Evolutionary conservation across 1,140 invertebrate species (phyloP).

Genomic region (Polyergus mexicanus): DNA sequence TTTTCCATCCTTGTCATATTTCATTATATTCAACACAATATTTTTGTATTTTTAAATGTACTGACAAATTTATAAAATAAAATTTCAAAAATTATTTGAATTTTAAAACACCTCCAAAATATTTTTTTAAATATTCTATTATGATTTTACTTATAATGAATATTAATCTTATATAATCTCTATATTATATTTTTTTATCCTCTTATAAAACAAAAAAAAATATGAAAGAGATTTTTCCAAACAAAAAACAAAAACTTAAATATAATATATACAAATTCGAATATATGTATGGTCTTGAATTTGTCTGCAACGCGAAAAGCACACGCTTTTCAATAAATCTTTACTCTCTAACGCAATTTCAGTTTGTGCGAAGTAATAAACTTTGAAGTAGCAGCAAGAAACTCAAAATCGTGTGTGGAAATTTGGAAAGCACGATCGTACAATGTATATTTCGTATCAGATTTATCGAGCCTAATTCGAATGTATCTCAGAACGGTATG

Average conservation of each 20-base stretch:
- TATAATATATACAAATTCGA: constrained; percentile 20
- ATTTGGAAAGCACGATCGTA: not conserved
- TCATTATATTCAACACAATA: not conserved
- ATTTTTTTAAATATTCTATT: constrained; percentile 6
- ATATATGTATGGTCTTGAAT: not conserved
- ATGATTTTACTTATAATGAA: not conserved
- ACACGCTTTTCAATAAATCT: constrained; percentile 5
- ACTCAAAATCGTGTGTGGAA: not conserved
- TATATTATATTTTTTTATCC: constrained; percentile 22
- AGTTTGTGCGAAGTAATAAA: constrained; percentile 5
- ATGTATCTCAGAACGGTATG: constrained; percentile 3
- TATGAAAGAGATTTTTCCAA: not conserved
- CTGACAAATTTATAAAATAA: not conserved
- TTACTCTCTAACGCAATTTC: not conserved
- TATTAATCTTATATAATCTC: not conserved
- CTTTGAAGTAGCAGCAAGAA: not conserved
- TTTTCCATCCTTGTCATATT: not conserved
- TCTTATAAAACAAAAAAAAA: not conserved
- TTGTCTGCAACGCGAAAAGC: not conserved
- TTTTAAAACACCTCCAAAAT: not conserved
- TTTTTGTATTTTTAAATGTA: not conserved
- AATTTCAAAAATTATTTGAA: constrained; percentile 17
- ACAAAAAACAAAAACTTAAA: not conserved
- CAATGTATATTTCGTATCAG: not conserved
- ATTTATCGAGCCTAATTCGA: constrained; percentile 22